A percentile compares a stretch with the other conserved stretches of the same genome.
These are phyloP conservation scores for Drosophila phalerata DNA, from an alignment of 2,888 invertebrate species.

Conservation along the genomic window DNA sequence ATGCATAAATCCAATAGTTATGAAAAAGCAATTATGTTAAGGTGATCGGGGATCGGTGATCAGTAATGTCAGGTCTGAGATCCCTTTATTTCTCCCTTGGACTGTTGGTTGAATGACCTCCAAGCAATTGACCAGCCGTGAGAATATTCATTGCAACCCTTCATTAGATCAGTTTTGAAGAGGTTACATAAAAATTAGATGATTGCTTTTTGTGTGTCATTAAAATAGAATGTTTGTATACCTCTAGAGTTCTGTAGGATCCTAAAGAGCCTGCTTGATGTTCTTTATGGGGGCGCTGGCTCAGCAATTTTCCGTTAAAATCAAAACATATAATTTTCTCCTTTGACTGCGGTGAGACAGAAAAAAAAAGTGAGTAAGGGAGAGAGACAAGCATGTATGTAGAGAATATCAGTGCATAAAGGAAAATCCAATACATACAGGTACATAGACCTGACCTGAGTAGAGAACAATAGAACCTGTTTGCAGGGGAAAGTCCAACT, in stretches of 20 bases:
- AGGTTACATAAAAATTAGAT: conserved; percentile 68
- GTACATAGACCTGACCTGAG: conserved; percentile 44
- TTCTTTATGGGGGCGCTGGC: conserved; percentile 33
- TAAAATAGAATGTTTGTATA: conserved; percentile 71
- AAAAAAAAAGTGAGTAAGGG: conserved; percentile 11
- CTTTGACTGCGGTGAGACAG: conserved; percentile 26
- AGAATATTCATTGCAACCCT: conserved; percentile 64
- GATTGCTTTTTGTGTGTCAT: conserved; percentile 73
- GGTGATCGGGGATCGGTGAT: conserved; percentile 13
- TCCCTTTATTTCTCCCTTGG: conserved; percentile 32
- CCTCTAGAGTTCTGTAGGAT: conserved; percentile 26
- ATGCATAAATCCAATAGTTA: conserved; percentile 65
- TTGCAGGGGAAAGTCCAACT: conserved; percentile 77
- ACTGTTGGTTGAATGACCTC: conserved; percentile 71
- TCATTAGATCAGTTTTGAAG: conserved; percentile 65
- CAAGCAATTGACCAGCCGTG: conserved; percentile 63
- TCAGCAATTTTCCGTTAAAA: conserved; percentile 76
- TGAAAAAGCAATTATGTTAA: conserved; percentile 67
- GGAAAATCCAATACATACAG: conserved; percentile 70
- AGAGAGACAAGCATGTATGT: conserved; percentile 42
- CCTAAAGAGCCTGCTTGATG: conserved; percentile 20
- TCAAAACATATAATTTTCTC: conserved; percentile 78
- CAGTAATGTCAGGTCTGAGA: conserved; percentile 14
- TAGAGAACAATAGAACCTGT: conserved; percentile 72
- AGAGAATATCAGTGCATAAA: conserved; percentile 62